A percentile compares a stretch with the other conserved stretches of the same genome.
phyloP scores from a whole-genome alignment of 2,888 invertebrate species.

The Polyommatus iphigenia region DNA sequence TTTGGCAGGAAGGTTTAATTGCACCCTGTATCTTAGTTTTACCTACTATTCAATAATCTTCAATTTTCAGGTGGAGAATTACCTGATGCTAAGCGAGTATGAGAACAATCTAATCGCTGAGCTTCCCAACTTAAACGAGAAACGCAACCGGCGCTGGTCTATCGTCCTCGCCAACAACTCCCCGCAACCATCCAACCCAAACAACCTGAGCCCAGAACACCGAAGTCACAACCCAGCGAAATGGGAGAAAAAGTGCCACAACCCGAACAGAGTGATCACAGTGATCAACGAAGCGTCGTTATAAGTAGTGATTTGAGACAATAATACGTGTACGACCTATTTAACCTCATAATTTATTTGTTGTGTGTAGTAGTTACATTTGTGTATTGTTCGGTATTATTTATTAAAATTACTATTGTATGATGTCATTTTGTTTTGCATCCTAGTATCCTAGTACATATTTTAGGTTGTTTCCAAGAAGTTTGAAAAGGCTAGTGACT shows the following conservation, averaged over 20 bases:
- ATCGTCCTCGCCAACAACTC: slow-evolving; percentile 77
- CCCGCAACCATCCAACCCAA: slow-evolving; percentile 52
- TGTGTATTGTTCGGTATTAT: slow-evolving; percentile 74
- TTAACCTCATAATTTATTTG: slow-evolving; percentile 80
- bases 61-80: slow-evolving; percentile 86
- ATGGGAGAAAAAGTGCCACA: slow-evolving; percentile 77
- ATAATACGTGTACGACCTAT: slow-evolving; percentile 64
- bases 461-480: too few species aligned
- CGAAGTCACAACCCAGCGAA: slow-evolving; percentile 57
- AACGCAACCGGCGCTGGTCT: slow-evolving; percentile 86
- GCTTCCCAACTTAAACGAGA: slow-evolving; percentile 86
- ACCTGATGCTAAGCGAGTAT: slow-evolving; percentile 91
- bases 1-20: too few species aligned
- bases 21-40: too few species aligned
- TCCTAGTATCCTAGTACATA: background rate
- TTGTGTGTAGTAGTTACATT: slow-evolving; percentile 71
- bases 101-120: slow-evolving; percentile 91
- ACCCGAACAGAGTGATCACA: slow-evolving; percentile 84
- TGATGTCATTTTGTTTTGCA: slow-evolving; percentile 25
- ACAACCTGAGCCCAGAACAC: slow-evolving; percentile 61
- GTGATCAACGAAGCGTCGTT: slow-evolving; percentile 88
- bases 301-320: slow-evolving; percentile 71
- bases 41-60: background rate
- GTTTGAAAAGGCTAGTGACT: too few species aligned
- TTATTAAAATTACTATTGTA: slow-evolving; percentile 72